Evolutionary conservation across 2,888 invertebrate genomes (phyloP).

Genomic region (Imbricaverruca yamaguchii): DNA sequence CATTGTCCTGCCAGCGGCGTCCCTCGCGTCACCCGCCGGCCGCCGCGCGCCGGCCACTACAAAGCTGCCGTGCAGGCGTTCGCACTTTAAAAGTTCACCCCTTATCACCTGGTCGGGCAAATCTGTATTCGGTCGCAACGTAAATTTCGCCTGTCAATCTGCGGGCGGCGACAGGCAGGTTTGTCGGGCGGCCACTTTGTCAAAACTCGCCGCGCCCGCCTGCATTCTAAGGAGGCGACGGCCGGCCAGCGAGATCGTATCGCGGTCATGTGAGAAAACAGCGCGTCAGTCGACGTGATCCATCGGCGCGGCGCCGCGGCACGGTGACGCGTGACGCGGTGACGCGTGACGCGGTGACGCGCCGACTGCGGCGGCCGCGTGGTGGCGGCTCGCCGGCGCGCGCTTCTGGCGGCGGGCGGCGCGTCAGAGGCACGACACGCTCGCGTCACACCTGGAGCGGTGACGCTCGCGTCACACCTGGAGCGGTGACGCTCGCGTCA

Average conservation of each 20-base stretch:
- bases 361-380: too few relatives aligned
- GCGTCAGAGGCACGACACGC: neutral
- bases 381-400: too few relatives aligned
- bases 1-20: neutral
- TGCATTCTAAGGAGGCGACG: neutral
- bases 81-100: neutral
- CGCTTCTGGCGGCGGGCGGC: neutral
- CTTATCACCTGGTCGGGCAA: neutral
- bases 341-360: too few relatives aligned
- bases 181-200: slow-evolving; percentile 9
- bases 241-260: neutral
- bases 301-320: neutral
- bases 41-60: neutral
- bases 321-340: too few relatives aligned
- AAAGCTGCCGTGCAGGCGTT: neutral
- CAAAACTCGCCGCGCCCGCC: neutral
- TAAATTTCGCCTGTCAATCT: too few relatives aligned
- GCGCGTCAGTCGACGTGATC: neutral
- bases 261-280: neutral
- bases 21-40: neutral
- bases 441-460: too few relatives aligned
- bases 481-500: too few relatives aligned
- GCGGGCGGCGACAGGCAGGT: neutral
- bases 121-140: too few relatives aligned
- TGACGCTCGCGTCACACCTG: too few relatives aligned